These are phyloP conservation scores for Agrenia bidenticulata DNA, from an alignment of 2,888 invertebrate species.

Conservation along the genomic window DNA sequence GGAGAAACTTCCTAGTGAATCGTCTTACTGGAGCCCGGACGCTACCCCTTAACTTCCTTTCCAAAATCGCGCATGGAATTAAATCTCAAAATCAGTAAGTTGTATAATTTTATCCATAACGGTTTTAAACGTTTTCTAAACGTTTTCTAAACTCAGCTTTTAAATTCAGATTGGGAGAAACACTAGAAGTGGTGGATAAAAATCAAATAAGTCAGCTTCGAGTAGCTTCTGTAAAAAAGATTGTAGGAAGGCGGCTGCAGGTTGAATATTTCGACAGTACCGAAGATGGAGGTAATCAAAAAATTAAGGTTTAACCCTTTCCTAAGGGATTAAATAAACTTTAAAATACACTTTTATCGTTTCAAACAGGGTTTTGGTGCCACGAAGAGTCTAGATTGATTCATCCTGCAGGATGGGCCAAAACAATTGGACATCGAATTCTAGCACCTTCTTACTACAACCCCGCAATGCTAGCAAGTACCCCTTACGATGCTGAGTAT, in stretches of 20 bases:
- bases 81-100: slow-evolving; percentile 70
- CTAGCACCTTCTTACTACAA: slow-evolving; percentile 75
- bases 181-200: slow-evolving; percentile 93
- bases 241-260: slow-evolving; percentile 87
- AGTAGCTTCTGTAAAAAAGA: slow-evolving; percentile 84
- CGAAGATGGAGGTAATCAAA: slow-evolving; percentile 39
- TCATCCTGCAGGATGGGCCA: slow-evolving; percentile 97
- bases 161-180: slow-evolving; percentile 67
- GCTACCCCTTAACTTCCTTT: slow-evolving; percentile 87
- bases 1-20: slow-evolving; percentile 92
- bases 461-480: slow-evolving; percentile 42
- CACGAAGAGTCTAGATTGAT: slow-evolving; percentile 92
- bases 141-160: too few species aligned
- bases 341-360: too few species aligned
- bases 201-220: slow-evolving; percentile 87
- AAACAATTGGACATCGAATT: slow-evolving; percentile 81
- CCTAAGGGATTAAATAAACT: background rate
- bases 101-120: slow-evolving; percentile 9
- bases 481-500: slow-evolving; percentile 54
- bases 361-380: slow-evolving; percentile 75
- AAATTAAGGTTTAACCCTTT: background rate
- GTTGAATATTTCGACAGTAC: slow-evolving; percentile 84
- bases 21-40: slow-evolving; percentile 93
- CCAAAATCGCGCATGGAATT: slow-evolving; percentile 79
- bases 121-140: background rate